Evolutionary conservation across 2,113 vertebrate genomes (phyloP).

Genomic region (Pleuronectes platessa): DNA sequence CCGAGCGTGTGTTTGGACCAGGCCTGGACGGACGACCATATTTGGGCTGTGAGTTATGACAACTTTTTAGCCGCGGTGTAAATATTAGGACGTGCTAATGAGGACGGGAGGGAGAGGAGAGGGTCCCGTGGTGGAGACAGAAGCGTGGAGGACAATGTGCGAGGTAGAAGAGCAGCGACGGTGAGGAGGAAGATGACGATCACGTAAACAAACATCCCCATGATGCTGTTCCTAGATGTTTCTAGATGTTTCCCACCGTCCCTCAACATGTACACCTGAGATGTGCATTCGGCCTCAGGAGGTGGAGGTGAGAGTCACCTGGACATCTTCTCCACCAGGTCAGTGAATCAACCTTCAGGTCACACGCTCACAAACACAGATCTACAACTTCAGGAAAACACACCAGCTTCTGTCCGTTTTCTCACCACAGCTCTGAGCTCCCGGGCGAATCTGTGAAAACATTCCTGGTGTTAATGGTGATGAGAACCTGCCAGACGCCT

Average conservation of each 20-base stretch:
- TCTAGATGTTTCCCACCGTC: too few species aligned
- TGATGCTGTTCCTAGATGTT: too few species aligned
- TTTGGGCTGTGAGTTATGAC: constrained; percentile 71
- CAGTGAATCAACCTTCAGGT: not conserved
- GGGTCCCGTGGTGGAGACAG: not conserved
- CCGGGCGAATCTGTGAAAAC: too few species aligned
- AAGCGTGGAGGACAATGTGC: not conserved
- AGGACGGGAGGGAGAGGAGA: constrained; percentile 18
- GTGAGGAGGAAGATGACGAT: too few species aligned
- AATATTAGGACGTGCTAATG: constrained; percentile 70
- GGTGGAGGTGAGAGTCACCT: not conserved
- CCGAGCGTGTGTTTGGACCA: constrained; percentile 19
- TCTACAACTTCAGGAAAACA: not conserved
- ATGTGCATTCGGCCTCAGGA: not conserved
- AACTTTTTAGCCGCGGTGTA: constrained; percentile 38
- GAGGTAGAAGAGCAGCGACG: too few species aligned
- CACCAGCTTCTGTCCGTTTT: not conserved
- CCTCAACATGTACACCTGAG: too few species aligned
- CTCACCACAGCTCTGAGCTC: too few species aligned
- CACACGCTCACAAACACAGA: not conserved
- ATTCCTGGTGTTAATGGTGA: too few species aligned
- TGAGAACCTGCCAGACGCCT: too few species aligned
- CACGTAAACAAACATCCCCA: too few species aligned
- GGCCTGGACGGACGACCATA: constrained; percentile 45
- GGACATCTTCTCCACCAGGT: not conserved